Percentiles rank a stretch among this genome's conserved stretches.
Conservation (phyloP, 1,140 invertebrate genomes). For the Psilanteris sp. region DNA sequence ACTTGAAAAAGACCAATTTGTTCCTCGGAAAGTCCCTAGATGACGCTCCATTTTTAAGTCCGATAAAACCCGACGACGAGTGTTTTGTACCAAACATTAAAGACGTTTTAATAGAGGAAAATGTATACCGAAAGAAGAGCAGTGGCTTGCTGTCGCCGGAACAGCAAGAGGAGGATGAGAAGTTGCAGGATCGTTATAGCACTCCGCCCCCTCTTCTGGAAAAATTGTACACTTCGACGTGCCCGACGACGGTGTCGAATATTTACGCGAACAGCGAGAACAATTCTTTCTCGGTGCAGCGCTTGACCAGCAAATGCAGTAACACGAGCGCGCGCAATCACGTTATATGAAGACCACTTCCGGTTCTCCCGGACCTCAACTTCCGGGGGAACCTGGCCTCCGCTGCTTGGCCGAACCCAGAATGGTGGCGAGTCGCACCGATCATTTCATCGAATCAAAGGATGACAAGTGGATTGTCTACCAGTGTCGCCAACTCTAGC, state of each 20-base stretch:
- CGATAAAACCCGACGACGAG: conserved; percentile 69
- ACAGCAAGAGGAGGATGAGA: conserved; percentile 67
- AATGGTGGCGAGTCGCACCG: conserved; percentile 77
- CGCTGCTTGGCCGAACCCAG: conserved; percentile 68
- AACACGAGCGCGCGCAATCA: conserved; percentile 76
- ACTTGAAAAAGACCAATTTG: conserved; percentile 66
- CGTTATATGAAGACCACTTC: conserved; percentile 90
- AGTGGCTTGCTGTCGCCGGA: conserved; percentile 52
- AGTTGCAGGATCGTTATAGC: conserved; percentile 68
- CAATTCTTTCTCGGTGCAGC: conserved; percentile 76
- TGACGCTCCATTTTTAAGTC: conserved; percentile 67
- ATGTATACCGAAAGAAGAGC: conserved; percentile 63
- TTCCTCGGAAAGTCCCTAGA: conserved; percentile 69
- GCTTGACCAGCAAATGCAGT: conserved; percentile 73
- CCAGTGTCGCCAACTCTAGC: conserved; percentile 37
- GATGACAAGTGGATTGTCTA: conserved; percentile 45
- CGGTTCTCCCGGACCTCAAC: conserved; percentile 85
- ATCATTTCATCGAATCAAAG: conserved; percentile 73
- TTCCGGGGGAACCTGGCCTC: conserved; percentile 79
- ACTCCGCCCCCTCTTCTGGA: conserved; percentile 67
- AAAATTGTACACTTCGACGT: conserved; percentile 33
- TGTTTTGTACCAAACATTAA: conserved; percentile 60
- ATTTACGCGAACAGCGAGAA: conserved; percentile 34
- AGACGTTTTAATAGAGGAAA: conserved; percentile 65
- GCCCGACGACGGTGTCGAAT: conserved; percentile 27